Base-by-base conservation (phyloP, 2,113 vertebrate genomes). In the Nibea albiflora region DNA sequence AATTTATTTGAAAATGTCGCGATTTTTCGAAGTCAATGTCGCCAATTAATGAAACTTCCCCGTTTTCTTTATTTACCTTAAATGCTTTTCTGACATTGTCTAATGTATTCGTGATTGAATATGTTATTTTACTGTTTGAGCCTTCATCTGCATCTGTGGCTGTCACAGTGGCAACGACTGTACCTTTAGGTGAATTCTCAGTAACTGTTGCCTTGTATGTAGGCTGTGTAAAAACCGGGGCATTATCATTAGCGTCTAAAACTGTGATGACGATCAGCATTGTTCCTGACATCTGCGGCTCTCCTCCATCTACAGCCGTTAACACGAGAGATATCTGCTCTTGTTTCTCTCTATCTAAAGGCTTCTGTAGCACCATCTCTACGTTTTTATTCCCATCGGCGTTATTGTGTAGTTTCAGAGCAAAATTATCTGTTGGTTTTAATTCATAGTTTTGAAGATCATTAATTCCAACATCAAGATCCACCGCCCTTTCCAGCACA, bases 381-480 rank as follows among this genome's bases (percentile, higher is more conserved):
- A 81, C 84, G 1, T 65, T 73, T 82, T 80, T 91, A 2, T 39
- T 53, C 1, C 92, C 90, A 26, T 89, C 81, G 16, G 47, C 47
- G 0, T 73, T 81, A 31, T n/a, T 69, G 1, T 85, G 76, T 1
- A 90, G 15, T 11, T 87, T 89, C 0, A 95, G 54, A 52, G 1
- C 61, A 28, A 95, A 94, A 87, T 93, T 42, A 14, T 94, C 74
- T 0, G 67, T 87, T 0, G 90, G 83, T 42, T 89, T 91, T 16
- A 96, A 62, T 0, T 75, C 73, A 35, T 96, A 96, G 5, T 44
- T 88, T 17, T 95, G 87, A 7, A 96, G 67, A 35, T 61, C 54
- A 35, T 96, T 96, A 0, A 31, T 73, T 22, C 94, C 94, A 12
- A 93, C 70, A 44, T 96, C 95, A 54, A 82, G 69, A 86, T 96